Base-by-base conservation (phyloP, 2,797 vertebrate genomes). In the Delichon dasypus region DNA sequence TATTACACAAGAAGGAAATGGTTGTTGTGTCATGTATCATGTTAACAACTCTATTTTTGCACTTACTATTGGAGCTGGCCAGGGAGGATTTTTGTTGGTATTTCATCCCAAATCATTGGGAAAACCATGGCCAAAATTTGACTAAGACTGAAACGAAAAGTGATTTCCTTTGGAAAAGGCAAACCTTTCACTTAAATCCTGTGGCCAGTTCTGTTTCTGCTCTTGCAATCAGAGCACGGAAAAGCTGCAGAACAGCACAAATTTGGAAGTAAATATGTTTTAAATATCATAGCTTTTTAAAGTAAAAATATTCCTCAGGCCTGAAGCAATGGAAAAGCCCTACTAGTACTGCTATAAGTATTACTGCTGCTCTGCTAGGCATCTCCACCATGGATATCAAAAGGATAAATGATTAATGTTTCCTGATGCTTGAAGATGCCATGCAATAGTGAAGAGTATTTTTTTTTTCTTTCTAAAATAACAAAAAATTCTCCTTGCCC, bases 1-100 rank as follows among this genome's bases (percentile, higher is more conserved):
- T 73, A 58, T 67, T 90, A 95, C 88, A 95, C 90, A 93, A 88
- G 89, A 94, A 94, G 94, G 95, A 95, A 96, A 91, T 60, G 85
- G 91, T 44, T 91, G 68, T 44, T 89, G 79, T 94, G 77, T 92
- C 91, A 64, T 4, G 42, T n/a, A 91, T 88, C 93, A 86, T 53
- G 66, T 93, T 88, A 94, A 79, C 85, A 61, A 81, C 36, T 95
- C 90, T 90, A 93, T 93, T 95, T 96, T 86, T 86, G 67, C 74
- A 79, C 83, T 86, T 62, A 13, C 20, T 85, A 15, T 10, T 40
- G n/a, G 48, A 91, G 80, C 80, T 32, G 80, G 72, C 72, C 85
- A 88, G 81, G 85, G 27, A 44, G 68, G 51, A 70, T 42, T 95
- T 93, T 79, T 86, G 12, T 34, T 88, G 14, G 29, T 76, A 47